Percentiles rank a stretch among this genome's conserved stretches.
These are phyloP conservation scores for Chironomus striatipennis DNA, from an alignment of 1,140 invertebrate genomes.

Conservation along the genomic window DNA sequence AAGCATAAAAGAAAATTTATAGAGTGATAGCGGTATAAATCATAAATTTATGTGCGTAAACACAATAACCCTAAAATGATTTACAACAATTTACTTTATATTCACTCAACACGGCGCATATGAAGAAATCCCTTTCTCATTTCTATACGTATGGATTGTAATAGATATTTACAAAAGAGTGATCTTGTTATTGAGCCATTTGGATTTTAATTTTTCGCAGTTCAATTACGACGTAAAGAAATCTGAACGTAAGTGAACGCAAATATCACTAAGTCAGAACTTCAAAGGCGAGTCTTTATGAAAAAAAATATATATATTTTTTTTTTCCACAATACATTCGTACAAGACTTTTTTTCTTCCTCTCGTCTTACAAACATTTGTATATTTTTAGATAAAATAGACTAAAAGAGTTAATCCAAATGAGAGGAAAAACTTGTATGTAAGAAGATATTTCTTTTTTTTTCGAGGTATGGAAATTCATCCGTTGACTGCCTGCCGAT, in stretches of 20 bases:
- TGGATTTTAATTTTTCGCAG: neutral
- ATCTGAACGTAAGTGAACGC: neutral
- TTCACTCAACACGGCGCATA: no score
- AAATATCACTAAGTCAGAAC: neutral
- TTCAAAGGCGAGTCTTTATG: neutral
- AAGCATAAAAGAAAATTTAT: no score
- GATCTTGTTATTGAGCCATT: neutral
- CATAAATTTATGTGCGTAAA: no score
- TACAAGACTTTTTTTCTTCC: neutral
- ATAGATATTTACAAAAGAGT: no score
- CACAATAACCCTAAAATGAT: no score
- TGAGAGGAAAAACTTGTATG: no score
- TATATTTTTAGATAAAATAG: neutral
- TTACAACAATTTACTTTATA: no score
- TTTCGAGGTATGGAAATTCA: constrained; percentile 6
- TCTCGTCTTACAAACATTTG: neutral
- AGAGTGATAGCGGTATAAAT: no score
- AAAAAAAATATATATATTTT: neutral
- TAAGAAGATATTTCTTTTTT: neutral
- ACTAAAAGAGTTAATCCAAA: no score
- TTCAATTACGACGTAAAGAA: constrained; percentile 3
- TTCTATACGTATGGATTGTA: no score
- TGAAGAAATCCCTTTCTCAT: no score
- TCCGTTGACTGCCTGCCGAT: neutral
- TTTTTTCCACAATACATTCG: constrained; percentile 13